Percentiles rank a stretch among this genome's conserved stretches.
These are phyloP conservation scores for Synanthedon vespiformis DNA, from an alignment of 2,888 invertebrate genomes.

Conservation along the genomic window DNA sequence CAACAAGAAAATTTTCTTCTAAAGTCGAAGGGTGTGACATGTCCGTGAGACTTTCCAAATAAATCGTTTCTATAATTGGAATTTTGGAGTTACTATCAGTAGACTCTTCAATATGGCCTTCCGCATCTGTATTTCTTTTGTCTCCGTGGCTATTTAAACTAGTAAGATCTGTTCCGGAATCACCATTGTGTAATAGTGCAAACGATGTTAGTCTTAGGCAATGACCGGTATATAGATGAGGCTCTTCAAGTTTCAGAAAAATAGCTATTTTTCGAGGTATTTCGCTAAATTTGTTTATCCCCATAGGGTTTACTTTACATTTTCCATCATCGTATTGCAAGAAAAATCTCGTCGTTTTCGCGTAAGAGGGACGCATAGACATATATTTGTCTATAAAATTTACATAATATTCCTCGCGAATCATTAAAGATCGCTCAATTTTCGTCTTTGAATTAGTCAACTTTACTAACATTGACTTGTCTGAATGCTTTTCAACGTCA, in stretches of 20 bases:
- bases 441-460: constrained; percentile 4
- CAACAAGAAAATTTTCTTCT: too few relatives aligned
- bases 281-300: constrained; percentile 5
- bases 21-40: too few relatives aligned
- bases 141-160: constrained; percentile 5
- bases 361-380: constrained; percentile 3
- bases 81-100: neutral
- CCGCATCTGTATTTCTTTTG: neutral
- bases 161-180: constrained; percentile 5
- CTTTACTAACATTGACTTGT: constrained; percentile 1
- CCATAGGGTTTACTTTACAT: constrained; percentile 6
- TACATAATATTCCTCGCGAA: constrained; percentile 1
- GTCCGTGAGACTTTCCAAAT: too few relatives aligned
- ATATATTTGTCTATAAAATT: constrained; percentile 6
- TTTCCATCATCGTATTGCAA: constrained; percentile 6
- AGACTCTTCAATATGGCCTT: constrained; percentile 1
- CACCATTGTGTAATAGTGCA: constrained; percentile 4
- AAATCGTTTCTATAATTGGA: neutral
- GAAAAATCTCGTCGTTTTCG: constrained; percentile 6
- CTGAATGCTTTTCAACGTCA: constrained; percentile 3
- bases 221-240: constrained; percentile 7
- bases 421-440: constrained; percentile 2
- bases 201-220: constrained; percentile 6
- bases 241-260: constrained; percentile 3
- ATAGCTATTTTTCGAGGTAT: constrained; percentile 9